These are phyloP conservation scores for Disparrhopalites patrizii DNA, from an alignment of 2,888 invertebrate genomes.

Conservation along the genomic window DNA sequence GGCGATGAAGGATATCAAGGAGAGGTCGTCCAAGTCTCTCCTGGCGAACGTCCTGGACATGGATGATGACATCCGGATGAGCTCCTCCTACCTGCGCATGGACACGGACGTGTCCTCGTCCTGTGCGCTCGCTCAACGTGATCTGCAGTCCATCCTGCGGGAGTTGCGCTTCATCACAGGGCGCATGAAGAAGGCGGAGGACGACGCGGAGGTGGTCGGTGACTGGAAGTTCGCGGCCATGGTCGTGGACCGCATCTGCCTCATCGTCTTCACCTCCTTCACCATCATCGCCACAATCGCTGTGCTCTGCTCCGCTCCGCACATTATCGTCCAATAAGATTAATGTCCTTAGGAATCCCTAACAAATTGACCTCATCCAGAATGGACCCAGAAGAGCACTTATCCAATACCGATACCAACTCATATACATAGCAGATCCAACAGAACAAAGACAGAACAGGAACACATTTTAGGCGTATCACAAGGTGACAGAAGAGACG, in stretches of 20 bases:
- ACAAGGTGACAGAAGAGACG: neutral
- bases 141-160: constrained; percentile 82
- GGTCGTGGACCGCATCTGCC: constrained; percentile 95
- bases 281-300: constrained; percentile 89
- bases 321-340: constrained; percentile 84
- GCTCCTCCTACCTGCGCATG: constrained; percentile 55
- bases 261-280: constrained; percentile 91
- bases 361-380: constrained; percentile 24
- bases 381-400: neutral
- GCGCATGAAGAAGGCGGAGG: constrained; percentile 90
- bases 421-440: neutral
- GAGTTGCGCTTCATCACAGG: constrained; percentile 93
- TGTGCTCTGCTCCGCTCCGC: constrained; percentile 85
- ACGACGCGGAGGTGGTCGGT: constrained; percentile 85
- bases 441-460: neutral
- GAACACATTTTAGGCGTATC: neutral
- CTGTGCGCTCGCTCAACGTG: constrained; percentile 52
- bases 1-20: constrained; percentile 80
- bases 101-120: constrained; percentile 48
- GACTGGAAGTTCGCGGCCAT: constrained; percentile 99
- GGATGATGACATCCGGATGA: constrained; percentile 80
- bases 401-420: neutral
- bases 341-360: constrained; percentile 26
- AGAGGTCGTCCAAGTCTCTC: constrained; percentile 87
- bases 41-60: constrained; percentile 93